These are phyloP conservation scores for Melanerpes formicivorus DNA, from an alignment of 2,113 vertebrate species.

Conservation along the genomic window DNA sequence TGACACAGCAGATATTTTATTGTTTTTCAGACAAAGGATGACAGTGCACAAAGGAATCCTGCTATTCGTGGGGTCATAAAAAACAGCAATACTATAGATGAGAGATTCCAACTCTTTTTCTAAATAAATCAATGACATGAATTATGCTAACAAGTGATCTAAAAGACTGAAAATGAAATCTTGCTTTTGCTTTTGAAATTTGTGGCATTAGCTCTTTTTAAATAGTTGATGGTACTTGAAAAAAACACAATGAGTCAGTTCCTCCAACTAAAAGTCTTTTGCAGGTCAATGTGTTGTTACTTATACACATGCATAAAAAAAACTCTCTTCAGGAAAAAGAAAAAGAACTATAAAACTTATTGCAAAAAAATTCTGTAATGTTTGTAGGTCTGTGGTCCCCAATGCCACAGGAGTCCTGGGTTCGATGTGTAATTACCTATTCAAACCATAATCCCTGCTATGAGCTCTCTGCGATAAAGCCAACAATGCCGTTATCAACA, in stretches of 20 bases:
- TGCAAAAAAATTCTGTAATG: not conserved
- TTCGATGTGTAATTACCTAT: not conserved
- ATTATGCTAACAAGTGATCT: not conserved
- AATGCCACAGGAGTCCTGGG: not conserved
- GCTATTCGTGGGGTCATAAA: not conserved
- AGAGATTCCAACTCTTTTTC: not conserved
- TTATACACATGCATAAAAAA: not conserved
- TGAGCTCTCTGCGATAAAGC: not conserved
- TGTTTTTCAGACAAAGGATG: not conserved
- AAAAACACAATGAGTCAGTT: not conserved
- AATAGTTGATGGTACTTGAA: not conserved
- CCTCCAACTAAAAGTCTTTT: not conserved
- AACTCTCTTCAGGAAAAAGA: not conserved
- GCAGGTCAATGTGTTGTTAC: not conserved
- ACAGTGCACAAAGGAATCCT: not conserved
- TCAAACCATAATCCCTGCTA: not conserved
- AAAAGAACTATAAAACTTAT: not conserved
- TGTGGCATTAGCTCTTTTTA: not conserved
- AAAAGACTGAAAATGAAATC: not conserved
- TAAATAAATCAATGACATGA: not conserved
- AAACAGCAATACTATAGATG: not conserved
- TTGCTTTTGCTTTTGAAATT: not conserved
- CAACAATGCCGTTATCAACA: not conserved
- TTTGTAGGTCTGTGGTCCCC: not conserved
- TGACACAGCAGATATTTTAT: not conserved